Percentiles rank a stretch among this genome's conserved stretches.
These are phyloP conservation scores for Cetoscarus ocellatus DNA, from an alignment of 2,797 vertebrate genomes.

Conservation along the genomic window DNA sequence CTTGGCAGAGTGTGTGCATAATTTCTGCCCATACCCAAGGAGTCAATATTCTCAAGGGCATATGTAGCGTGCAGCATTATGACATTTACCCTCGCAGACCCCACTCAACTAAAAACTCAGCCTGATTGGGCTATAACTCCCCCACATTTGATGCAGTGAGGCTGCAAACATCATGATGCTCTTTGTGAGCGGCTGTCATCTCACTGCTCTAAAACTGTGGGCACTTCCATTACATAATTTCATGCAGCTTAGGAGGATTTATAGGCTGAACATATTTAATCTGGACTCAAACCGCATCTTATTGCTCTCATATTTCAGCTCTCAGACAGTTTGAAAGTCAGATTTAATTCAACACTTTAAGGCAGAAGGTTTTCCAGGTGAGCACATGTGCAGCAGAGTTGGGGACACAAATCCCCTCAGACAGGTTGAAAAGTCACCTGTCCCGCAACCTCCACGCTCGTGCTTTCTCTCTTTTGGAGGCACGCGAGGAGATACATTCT, in stretches of 20 bases:
- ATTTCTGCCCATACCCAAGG: conserved; percentile 62
- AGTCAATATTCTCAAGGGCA: conserved; percentile 81
- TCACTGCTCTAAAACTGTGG: conserved; percentile 54
- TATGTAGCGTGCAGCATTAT: conserved; percentile 74
- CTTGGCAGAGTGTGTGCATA: conserved; percentile 75
- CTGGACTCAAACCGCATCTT: conserved; percentile 33
- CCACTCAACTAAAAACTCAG: conserved; percentile 18
- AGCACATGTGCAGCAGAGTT: conserved; percentile 44
- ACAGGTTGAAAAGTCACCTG: conserved; percentile 68
- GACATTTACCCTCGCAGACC: conserved; percentile 61
- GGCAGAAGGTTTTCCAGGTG: conserved; percentile 38
- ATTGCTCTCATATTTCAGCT: conserved; percentile 32
- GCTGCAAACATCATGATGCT: conserved; percentile 21
- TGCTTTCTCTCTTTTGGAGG: conserved; percentile 13
- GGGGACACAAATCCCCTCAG: conserved; percentile 40
- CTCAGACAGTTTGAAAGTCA: conserved; percentile 35
- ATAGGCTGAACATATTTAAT: conserved; percentile 46
- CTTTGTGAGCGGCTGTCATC: conserved; percentile 26
- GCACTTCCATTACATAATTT: conserved; percentile 44
- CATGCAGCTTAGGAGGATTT: conserved; percentile 40
- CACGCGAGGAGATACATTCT: conserved; percentile 22
- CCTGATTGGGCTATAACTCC: conserved; percentile 1
- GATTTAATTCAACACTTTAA: conserved; percentile 10
- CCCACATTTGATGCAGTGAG: conserved; percentile 9
- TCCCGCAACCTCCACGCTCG: conserved; percentile 49